phyloP scores from a whole-genome alignment of 1,140 invertebrate genomes.

The Drosophila nigromelanica region DNA sequence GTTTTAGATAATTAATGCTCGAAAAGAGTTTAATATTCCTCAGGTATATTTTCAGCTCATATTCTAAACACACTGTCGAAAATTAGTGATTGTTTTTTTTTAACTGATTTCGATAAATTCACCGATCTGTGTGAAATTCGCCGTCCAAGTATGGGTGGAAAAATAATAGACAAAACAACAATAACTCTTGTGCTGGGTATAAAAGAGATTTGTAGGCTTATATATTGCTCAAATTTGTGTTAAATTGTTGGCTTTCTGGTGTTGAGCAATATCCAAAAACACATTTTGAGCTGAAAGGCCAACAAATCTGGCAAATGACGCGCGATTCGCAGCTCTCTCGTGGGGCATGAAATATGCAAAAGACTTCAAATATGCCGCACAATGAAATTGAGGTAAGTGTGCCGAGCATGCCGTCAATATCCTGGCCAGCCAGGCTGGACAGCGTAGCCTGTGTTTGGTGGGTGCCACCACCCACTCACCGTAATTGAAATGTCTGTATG shows the following conservation, averaged over 20 bases:
- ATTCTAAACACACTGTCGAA: too few relatives aligned
- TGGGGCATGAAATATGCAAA: constrained; percentile 39
- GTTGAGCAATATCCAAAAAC: constrained; percentile 37
- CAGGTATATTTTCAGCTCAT: too few relatives aligned
- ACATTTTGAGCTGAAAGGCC: constrained; percentile 41
- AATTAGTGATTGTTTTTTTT: too few relatives aligned
- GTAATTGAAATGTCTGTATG: constrained; percentile 93
- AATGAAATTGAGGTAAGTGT: constrained; percentile 50
- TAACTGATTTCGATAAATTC: too few relatives aligned
- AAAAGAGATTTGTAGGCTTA: background rate
- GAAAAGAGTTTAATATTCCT: too few relatives aligned
- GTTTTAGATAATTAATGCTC: too few relatives aligned
- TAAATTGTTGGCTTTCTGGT: constrained; percentile 20
- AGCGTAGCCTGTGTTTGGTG: too few relatives aligned
- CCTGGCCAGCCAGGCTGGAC: constrained; percentile 3
- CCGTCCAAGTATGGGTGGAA: too few relatives aligned
- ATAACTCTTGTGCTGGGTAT: too few relatives aligned
- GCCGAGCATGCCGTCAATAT: constrained; percentile 13
- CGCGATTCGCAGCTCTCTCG: constrained; percentile 12
- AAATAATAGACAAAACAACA: too few relatives aligned
- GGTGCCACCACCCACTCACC: constrained; percentile 85
- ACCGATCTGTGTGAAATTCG: too few relatives aligned
- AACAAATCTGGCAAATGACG: constrained; percentile 73
- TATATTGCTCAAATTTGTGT: background rate
- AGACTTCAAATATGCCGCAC: constrained; percentile 44